These are phyloP conservation scores for Pinctada fucata DNA, from an alignment of 2,888 invertebrate species.

Conservation along the genomic window DNA sequence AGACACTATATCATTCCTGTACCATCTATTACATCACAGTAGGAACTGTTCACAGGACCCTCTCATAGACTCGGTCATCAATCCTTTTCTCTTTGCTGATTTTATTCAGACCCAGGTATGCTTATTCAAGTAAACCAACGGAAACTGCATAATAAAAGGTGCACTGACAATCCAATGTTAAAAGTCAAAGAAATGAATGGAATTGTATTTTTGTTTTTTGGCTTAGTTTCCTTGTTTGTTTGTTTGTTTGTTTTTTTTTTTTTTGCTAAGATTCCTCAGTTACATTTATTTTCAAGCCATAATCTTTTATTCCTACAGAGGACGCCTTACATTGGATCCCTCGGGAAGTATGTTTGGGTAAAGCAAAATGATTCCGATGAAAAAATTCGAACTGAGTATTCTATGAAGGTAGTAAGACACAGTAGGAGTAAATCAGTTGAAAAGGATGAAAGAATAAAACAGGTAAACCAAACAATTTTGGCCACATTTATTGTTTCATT, in stretches of 20 bases:
- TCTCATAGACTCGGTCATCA: not conserved
- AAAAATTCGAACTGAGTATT: constrained; percentile 58
- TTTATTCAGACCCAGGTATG: too few relatives aligned
- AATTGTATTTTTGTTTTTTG: too few relatives aligned
- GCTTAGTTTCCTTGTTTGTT: too few relatives aligned
- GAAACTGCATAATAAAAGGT: too few relatives aligned
- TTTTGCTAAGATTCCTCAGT: too few relatives aligned
- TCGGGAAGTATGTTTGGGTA: constrained; percentile 62
- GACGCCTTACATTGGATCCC: constrained; percentile 57
- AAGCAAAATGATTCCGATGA: constrained; percentile 15
- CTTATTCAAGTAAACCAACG: too few relatives aligned
- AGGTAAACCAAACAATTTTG: not conserved
- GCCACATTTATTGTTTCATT: too few relatives aligned
- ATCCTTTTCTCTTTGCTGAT: too few relatives aligned
- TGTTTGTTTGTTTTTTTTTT: too few relatives aligned
- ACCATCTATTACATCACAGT: constrained; percentile 45
- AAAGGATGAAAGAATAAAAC: not conserved
- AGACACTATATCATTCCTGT: constrained; percentile 61
- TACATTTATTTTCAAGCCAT: too few relatives aligned
- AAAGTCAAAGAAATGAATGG: too few relatives aligned
- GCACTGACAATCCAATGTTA: too few relatives aligned
- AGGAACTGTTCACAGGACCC: constrained; percentile 4
- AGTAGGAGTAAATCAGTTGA: not conserved
- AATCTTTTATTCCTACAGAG: constrained; percentile 23
- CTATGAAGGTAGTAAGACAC: constrained; percentile 39